Evolutionary conservation across 2,888 invertebrate species (phyloP).

Genomic region (Lasioglossum oenotherae): DNA sequence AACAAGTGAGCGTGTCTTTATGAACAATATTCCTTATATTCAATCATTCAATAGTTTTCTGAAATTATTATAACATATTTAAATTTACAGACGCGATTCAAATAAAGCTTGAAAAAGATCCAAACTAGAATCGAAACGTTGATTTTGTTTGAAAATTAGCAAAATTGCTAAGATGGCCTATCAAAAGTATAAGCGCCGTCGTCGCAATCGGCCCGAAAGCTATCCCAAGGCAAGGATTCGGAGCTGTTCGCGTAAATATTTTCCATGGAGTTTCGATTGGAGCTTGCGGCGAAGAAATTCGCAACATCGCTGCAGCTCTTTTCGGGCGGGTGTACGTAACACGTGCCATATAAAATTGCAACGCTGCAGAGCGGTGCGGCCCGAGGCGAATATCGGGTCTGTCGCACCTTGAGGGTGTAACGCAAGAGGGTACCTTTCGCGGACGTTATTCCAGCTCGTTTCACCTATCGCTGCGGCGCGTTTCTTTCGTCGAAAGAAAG

Average conservation of each 20-base stretch:
- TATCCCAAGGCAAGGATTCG: background rate
- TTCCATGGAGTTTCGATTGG: background rate
- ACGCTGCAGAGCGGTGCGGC: slow-evolving; percentile 18
- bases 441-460: slow-evolving; percentile 19
- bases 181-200: background rate
- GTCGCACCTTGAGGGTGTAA: slow-evolving; percentile 46
- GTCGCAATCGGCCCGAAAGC: no score
- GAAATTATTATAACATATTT: no score
- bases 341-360: slow-evolving; percentile 56
- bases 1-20: no score
- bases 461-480: slow-evolving; percentile 2
- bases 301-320: background rate
- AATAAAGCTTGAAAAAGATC: no score
- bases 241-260: background rate
- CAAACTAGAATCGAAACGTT: no score
- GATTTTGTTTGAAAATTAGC: no score
- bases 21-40: no score
- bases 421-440: slow-evolving; percentile 7
- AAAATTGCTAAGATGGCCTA: background rate
- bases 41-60: no score
- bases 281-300: background rate
- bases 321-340: slow-evolving; percentile 20
- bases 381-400: slow-evolving; percentile 49
- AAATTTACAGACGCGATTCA: no score
- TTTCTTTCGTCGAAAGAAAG: slow-evolving; percentile 11